Base-by-base conservation (phyloP, 2,888 invertebrate species). In the Mechanitis messenoides region DNA sequence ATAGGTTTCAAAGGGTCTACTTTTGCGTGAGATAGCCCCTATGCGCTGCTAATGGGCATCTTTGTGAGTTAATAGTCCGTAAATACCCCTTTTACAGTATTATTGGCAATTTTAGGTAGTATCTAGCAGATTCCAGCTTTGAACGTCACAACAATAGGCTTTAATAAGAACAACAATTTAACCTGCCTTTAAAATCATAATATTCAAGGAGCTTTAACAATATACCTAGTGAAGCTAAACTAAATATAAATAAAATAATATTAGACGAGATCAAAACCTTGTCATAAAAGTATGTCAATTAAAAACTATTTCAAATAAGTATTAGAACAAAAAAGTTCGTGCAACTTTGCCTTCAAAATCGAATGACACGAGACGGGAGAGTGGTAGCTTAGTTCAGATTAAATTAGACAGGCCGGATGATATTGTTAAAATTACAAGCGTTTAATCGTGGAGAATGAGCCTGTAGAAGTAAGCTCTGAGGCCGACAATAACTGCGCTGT, bases 371-470 rank as follows among this genome's bases (percentile, higher is more conserved):
- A 78, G 79, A 78, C 75, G 74, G 72, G 78, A 74, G 72, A 73
- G 72, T 71, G 56, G 68, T 66, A 63, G 73, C 68, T 70, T 68
- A 72, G 74, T 73, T 77, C 74, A 83, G 85, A 88, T 87, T 82
- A 84, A 84, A 84, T 84, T 79, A 75, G 84, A 85, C 84, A 81
- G 85, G 72, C 74, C 74, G 76, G 78, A 84, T 83, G 85, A 86
- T 87, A 89, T 85, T 87, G 81, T 87, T 81, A 85, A 86, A 87
- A 88, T 88, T 87, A 87, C 83, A 86, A 87, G 86, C 88, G 84
- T 87, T 87, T 86, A 87, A 88, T 88, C 84, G 83, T 75, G 80
- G 79, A 78, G 84, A 83, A 84, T 79, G 83, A 78, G 83, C 83
- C 78, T 76, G 80, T 74, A 75, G 76, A 75, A 68, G 73, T 74